Evolutionary conservation across 2,113 vertebrate genomes (phyloP).

Genomic region (Acanthochromis polyacanthus): DNA sequence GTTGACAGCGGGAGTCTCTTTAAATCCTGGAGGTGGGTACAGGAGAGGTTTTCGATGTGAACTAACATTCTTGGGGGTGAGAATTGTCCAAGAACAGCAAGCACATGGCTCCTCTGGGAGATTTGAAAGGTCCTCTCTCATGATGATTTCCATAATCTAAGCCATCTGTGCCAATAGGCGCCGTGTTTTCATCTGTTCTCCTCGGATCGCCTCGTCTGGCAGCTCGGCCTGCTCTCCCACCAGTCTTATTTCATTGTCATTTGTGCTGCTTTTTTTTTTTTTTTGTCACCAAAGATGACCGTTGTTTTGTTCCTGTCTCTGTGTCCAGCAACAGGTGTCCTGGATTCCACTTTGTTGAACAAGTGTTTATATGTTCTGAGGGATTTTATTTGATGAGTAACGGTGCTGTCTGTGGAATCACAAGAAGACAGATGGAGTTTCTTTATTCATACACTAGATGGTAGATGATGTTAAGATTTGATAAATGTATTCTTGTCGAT

Average conservation of each 20-base stretch:
- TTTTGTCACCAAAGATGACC: constrained; percentile 58
- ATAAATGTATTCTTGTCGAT: background rate
- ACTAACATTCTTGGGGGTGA: constrained; percentile 78
- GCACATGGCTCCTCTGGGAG: constrained; percentile 75
- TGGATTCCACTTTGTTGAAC: constrained; percentile 18
- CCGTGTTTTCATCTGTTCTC: constrained; percentile 76
- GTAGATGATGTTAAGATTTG: constrained; percentile 5
- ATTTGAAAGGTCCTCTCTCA: constrained; percentile 70
- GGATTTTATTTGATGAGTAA: background rate
- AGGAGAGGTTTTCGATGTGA: constrained; percentile 50
- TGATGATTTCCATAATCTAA: constrained; percentile 82
- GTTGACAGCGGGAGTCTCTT: constrained; percentile 71
- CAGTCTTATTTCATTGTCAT: constrained; percentile 64
- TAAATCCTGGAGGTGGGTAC: constrained; percentile 45
- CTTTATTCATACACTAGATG: background rate
- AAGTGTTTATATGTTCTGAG: background rate
- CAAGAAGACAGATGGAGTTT: constrained; percentile 4
- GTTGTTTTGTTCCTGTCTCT: constrained; percentile 43
- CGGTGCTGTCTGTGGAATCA: constrained; percentile 2
- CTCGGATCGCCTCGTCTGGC: constrained; percentile 52
- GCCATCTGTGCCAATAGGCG: constrained; percentile 85
- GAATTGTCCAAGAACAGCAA: constrained; percentile 83
- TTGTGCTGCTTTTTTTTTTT: too few species aligned
- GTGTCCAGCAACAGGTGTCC: constrained; percentile 39
- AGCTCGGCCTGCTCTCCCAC: constrained; percentile 33